Base-by-base conservation (phyloP, 2,113 vertebrate species). In the Clarias gariepinus region DNA sequence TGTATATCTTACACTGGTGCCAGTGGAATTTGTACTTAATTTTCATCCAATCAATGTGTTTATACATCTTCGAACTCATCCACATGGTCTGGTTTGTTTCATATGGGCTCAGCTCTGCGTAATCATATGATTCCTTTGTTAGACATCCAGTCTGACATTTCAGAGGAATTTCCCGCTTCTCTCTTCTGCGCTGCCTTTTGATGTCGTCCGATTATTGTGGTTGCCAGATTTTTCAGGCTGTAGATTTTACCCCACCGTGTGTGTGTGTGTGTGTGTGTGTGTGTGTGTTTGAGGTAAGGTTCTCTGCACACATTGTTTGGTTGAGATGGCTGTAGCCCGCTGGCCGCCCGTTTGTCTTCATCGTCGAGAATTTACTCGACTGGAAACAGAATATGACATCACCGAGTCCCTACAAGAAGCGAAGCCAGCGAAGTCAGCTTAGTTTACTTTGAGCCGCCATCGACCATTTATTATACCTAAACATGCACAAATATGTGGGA, bases 21-120 rank as follows among this genome's bases (percentile, higher is more conserved):
- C 86, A 86, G 81, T 82, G 86, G 87, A 88, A 88, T 88, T 88
- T 85, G 84, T 84, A 84, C 86, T 88, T 84, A 84, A 90, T 88
- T 86, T 88, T 79, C 84, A 86, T 90, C 87, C 87, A 90, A 90
- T 90, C 87, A 90, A 68, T 77, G 87, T 90, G 89, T 90, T 90
- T 90, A 90, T 81, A 83, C 82, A 53, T 85, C 58, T 80, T 47
- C 64, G 52, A 74, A 77, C 58, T 82, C 85, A 76, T 63, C 79
- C 83, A 85, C 87, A 88, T 77, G 84, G 47, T 66, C 79, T 77
- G 79, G 57, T 73, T 88, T 85, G 61, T 85, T 88, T 85, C 73
- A 88, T 81, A 88, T 69, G 87, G 58, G 7, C 77, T 76, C 66
- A 28, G 76, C 76, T 58, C 85, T 58, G 79, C 57, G 66, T 16